phyloP scores from a whole-genome alignment of 2,113 vertebrate genomes.

The Passerina amoena region DNA sequence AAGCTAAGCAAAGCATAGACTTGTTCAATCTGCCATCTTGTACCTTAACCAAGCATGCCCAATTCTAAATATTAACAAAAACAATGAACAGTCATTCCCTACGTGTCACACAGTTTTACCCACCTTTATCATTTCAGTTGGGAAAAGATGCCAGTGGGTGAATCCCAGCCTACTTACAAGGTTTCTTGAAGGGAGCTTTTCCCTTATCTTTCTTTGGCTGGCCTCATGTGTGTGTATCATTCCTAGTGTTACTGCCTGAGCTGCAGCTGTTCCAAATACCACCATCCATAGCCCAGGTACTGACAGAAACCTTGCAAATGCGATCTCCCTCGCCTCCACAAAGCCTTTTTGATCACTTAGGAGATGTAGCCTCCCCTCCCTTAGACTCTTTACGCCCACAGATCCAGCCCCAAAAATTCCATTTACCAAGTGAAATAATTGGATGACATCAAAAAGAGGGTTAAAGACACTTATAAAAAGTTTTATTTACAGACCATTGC shows the following conservation, averaged over 20 bases:
- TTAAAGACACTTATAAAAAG: slow-evolving; percentile 70
- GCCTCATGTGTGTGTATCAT: background rate
- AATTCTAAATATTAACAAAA: background rate
- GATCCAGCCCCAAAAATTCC: background rate
- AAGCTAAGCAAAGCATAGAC: background rate
- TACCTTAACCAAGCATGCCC: background rate
- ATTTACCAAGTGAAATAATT: background rate
- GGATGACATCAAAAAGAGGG: slow-evolving; percentile 17
- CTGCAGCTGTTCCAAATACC: background rate
- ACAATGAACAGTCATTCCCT: background rate
- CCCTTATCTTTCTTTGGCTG: background rate
- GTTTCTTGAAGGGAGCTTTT: background rate
- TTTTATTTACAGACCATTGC: slow-evolving; percentile 62
- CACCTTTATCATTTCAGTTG: background rate
- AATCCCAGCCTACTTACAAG: background rate
- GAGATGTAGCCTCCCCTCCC: background rate
- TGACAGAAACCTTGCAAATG: background rate
- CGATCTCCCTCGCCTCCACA: background rate
- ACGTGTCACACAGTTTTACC: background rate
- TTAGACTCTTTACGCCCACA: background rate
- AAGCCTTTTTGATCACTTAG: background rate
- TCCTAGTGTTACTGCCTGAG: background rate
- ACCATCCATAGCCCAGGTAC: background rate
- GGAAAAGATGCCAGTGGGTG: background rate
- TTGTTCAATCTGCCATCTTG: background rate